phyloP scores from a whole-genome alignment of 92 coral and sea anemone species.

The Actinostola sp. region DNA sequence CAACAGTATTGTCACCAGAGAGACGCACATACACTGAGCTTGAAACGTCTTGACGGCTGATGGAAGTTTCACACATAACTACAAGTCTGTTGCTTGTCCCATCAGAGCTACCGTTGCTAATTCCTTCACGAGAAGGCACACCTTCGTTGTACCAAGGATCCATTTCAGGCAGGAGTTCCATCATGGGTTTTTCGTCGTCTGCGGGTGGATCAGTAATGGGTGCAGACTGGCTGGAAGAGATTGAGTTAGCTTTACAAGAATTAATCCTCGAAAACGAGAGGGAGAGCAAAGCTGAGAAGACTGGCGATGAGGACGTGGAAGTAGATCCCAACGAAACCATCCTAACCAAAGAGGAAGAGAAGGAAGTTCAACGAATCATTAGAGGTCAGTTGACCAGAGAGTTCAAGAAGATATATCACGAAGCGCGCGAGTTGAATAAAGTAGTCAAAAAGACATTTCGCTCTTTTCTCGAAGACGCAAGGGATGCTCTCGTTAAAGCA shows the following conservation, averaged over 20 bases:
- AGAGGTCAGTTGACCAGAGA: conserved; percentile 52
- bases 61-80: background rate
- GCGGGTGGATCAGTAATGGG: conserved; percentile 24
- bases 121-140: background rate
- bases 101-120: background rate
- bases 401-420: conserved; percentile 48
- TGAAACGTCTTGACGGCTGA: background rate
- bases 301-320: conserved; percentile 1
- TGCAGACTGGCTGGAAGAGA: conserved; percentile 30
- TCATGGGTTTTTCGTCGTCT: background rate
- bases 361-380: conserved; percentile 50
- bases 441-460: conserved; percentile 63
- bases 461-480: conserved; percentile 68
- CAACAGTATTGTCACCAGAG: too few species aligned
- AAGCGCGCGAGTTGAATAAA: conserved; percentile 55
- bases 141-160: background rate
- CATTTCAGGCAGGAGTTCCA: conserved; percentile 6
- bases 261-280: conserved; percentile 5
- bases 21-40: too few species aligned
- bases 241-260: conserved; percentile 20
- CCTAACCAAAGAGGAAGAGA: conserved; percentile 43
- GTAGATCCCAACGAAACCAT: background rate
- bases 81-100: background rate
- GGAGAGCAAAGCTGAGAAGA: conserved; percentile 5
- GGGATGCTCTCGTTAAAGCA: conserved; percentile 65